Evolutionary conservation across 2,797 vertebrate genomes (phyloP), one percentile per base, ranked within the genome.

Genomic region (Steatocranus sp.): DNA sequence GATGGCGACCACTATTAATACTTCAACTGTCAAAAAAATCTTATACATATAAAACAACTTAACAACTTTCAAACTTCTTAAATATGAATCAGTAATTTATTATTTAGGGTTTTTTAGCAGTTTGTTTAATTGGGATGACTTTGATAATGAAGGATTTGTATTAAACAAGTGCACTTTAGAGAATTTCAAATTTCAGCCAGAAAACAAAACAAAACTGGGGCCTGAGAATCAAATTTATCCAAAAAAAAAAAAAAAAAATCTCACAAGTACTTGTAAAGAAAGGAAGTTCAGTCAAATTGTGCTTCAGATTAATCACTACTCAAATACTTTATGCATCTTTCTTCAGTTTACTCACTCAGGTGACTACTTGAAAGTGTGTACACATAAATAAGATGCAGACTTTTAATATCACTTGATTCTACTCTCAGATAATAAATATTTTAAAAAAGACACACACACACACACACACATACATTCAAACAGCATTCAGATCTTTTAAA

Each of bases 141-240:
- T 83, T 53, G 46, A 75, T 18, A 74, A 78, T 51, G 12, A 82
- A 79, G 10, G 20, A 50, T 66, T 83, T 80, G 20, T 84, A 20
- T 11, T 83, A 63, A 66, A 56, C 53, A 54, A 89, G 80, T 88
- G 84, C 85, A 83, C 79, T 30, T 54, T 75, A 54, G 76, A 79
- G 34, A 79, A 50, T n/a, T 34, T 38, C 54, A 78, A 12, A 5
- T 46, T 79, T 43, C 46, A 75, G 12, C 68, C 79, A 75, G 86
- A 89, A 89, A 88, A 73, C 23, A 5, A 79, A 80, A 83, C 27
- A 80, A 54, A 74, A 86, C 80, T 38, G 78, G 83, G 48, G 46
- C 6, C 38, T 89, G 91, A 91, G 91, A 91, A 87, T 66, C 76
- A 63, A 87, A 90, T 84, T 48, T 83, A 82, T 61, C 50, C 82